Evolutionary conservation across 2,113 vertebrate genomes (phyloP), one percentile per base, ranked within the genome.

Genomic region (Channa maculata): DNA sequence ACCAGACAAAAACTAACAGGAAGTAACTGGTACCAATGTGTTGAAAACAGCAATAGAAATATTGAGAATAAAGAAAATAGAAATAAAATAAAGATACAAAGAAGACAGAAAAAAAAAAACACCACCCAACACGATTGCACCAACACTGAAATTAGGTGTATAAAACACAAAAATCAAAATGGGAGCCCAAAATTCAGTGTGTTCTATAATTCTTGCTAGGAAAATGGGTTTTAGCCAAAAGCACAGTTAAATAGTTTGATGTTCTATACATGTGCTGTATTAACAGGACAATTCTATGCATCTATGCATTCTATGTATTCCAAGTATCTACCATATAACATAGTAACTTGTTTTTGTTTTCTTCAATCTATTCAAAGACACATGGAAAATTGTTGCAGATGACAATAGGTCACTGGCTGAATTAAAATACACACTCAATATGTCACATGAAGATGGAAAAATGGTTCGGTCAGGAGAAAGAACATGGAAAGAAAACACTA

Each of bases 131-230:
- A 41, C 6, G 6, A 41, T 37, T 36, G 3, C 1, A 5, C 50
- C 72, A 71, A 79, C 5, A 62, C 45, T 46, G 33, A 59, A 46
- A 44, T 68, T 1, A 44, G 14, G 0, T 55, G 54, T 15, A 70
- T 60, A 36, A 83, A 59, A 74, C 52, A 86, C 45, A 75, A 62
- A 75, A 73, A 80, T 61, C 77, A 80, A 70, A 55, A 77, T 81
- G 75, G 65, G 72, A 87, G 81, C 81, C 77, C 24, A 50, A 43
- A 48, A 72, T 11, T 59, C 44, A n/a, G 38, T 71, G 71, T 2
- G 12, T 54, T 84, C 13, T 68, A 9, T 69, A 41, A 73, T 69
- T 69, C 41, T 43, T 13, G 14, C 70, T 12, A 3, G 54, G 46
- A 54, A 15, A 15, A 13, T 6, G 3, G 24, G 12, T 6, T 53